Base-by-base conservation (phyloP, 2,113 vertebrate genomes). In the Cyprinodon variegatus region DNA sequence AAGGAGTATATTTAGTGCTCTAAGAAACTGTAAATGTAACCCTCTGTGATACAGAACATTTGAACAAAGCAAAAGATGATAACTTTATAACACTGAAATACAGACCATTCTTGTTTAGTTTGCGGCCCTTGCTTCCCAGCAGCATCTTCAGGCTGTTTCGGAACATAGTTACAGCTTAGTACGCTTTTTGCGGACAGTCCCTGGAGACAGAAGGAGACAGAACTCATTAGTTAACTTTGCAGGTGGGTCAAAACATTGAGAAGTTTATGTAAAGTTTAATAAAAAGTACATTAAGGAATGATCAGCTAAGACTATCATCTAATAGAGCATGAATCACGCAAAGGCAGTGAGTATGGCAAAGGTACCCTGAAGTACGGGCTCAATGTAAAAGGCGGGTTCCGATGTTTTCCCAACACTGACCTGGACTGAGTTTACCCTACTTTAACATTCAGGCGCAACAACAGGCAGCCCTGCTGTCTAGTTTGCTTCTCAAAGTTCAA, bases 131-230 rank as follows among this genome's bases (percentile, higher is more conserved):
- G 74, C 97, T 95, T 88, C 97, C 97, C 3, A 99, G 97, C 85
- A 98, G 94, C 96, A 98, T 98, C 94, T 99, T 99, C 91, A 99
- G 95, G 86, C 97, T 98, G 96, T 97, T 98, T 65, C 96, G 95
- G 93, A 99, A 98, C 97, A 99, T 99, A 95, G 77, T 8, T 90
- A 90, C 91, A 20, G 17, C 60, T 72, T 61, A 22, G 12, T 14
- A 10, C n/a, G 38, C 66, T 60, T 83, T 50, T 69, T 70, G 68
- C 68, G 13, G 43, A 61, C 68, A 29, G 20, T 17, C 9, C 59
- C 74, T 81, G 45, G 0, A 9, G 13, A 72, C 40, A 70, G 40
- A 71, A 36, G 71, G 0, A 61, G 1, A 39, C 2, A 57, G 7
- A 69, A n/a, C 12, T 20, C 5, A 68, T 53, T 64, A 45, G 22